A percentile compares a stretch with the other conserved stretches of the same genome.
Conservation (phyloP, 2,888 invertebrate genomes). For the Hartigia nigra region DNA sequence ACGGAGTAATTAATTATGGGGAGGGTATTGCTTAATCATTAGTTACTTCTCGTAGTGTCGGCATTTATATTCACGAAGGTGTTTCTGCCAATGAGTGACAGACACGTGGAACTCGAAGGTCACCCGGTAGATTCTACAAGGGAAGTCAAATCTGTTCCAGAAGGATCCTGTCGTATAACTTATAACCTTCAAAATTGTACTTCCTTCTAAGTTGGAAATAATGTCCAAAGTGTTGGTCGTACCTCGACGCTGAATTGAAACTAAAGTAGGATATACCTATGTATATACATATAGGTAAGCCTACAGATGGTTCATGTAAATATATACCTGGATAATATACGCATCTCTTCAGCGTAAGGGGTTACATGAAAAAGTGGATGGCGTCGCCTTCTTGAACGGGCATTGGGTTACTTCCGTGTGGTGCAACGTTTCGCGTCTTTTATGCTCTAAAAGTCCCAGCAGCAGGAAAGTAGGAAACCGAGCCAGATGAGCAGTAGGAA, state of each 20-base stretch:
- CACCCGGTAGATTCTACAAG: neutral
- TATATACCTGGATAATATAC: neutral
- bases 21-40: neutral
- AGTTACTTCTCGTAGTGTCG: neutral
- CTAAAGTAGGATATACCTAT: neutral
- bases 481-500: neutral
- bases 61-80: neutral
- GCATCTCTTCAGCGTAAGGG: neutral
- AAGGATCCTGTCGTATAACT: neutral
- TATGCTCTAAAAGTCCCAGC: conserved; percentile 22
- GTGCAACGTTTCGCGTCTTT: conserved; percentile 17
- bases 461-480: neutral
- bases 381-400: conserved; percentile 6
- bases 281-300: neutral
- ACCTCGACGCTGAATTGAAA: conserved; percentile 1
- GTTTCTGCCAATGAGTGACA: neutral
- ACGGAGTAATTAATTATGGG: neutral
- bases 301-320: neutral
- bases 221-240: neutral
- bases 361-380: neutral
- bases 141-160: neutral
- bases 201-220: neutral
- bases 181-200: neutral
- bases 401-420: conserved; percentile 24
- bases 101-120: neutral